Conservation (phyloP, 2,888 invertebrate species). For the Xanthia togata region DNA sequence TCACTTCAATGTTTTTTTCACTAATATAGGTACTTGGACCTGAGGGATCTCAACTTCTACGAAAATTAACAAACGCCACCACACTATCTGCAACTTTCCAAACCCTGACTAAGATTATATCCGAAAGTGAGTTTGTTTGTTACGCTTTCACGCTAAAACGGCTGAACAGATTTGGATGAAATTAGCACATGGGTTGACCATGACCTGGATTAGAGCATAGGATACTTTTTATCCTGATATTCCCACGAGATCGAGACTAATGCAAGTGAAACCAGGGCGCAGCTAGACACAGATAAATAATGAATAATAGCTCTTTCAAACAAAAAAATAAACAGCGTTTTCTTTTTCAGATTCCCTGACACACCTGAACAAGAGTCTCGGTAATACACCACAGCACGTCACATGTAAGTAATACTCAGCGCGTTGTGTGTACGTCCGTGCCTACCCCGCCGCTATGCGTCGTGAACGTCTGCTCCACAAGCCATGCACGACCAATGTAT, state of each 20-base stretch:
- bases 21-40: no score
- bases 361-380: conserved; percentile 75
- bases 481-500: conserved; percentile 31
- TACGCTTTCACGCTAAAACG: no score
- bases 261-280: no score
- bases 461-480: conserved; percentile 33
- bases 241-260: no score
- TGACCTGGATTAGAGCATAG: no score
- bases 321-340: background rate
- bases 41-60: background rate
- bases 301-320: background rate
- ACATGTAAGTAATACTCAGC: conserved; percentile 81
- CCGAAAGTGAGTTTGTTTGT: no score
- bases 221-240: no score
- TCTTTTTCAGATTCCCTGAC: conserved; percentile 72
- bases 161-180: no score
- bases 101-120: background rate
- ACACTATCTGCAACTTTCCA: background rate
- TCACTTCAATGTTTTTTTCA: background rate
- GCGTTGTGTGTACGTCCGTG: conserved; percentile 77
- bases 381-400: conserved; percentile 69
- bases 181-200: no score
- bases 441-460: conserved; percentile 45
- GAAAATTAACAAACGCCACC: background rate
- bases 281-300: no score